phyloP scores from a whole-genome alignment of 2,797 vertebrate species.

The Botia almorhae region DNA sequence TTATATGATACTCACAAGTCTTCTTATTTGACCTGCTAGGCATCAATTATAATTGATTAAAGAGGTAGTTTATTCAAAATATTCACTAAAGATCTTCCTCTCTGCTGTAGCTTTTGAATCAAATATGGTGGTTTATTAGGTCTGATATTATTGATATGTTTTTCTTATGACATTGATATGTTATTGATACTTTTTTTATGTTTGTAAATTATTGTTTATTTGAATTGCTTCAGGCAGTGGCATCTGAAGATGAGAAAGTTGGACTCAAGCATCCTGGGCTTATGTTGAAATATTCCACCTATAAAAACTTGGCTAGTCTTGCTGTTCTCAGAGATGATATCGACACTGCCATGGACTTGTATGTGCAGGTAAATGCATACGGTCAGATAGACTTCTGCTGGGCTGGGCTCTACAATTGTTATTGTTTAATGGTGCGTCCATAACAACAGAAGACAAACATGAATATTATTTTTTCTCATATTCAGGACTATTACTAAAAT shows the following conservation, averaged over 20 bases:
- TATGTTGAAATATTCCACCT: slow-evolving; percentile 97
- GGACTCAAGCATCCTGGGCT: slow-evolving; percentile 94
- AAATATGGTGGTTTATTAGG: background rate
- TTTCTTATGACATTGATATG: too few species aligned
- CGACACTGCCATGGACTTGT: slow-evolving; percentile 94
- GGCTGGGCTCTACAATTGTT: too few species aligned
- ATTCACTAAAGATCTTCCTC: background rate
- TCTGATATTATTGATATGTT: background rate
- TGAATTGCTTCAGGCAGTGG: slow-evolving; percentile 80
- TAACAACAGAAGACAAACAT: too few species aligned
- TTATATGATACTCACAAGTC: background rate
- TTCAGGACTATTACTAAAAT: background rate
- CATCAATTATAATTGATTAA: background rate
- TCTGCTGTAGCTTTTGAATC: background rate
- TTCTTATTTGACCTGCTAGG: background rate
- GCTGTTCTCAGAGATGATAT: slow-evolving; percentile 86
- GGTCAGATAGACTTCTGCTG: background rate
- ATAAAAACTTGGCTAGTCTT: slow-evolving; percentile 94
- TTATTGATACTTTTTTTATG: background rate
- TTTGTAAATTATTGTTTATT: background rate
- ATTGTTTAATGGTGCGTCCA: too few species aligned
- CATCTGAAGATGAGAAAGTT: slow-evolving; percentile 90
- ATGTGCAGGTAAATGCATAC: slow-evolving; percentile 85
- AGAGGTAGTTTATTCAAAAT: background rate
- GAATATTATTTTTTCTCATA: too few species aligned